Conservation (phyloP, 2,797 vertebrate genomes). For the Cephalopachus bancanus region DNA sequence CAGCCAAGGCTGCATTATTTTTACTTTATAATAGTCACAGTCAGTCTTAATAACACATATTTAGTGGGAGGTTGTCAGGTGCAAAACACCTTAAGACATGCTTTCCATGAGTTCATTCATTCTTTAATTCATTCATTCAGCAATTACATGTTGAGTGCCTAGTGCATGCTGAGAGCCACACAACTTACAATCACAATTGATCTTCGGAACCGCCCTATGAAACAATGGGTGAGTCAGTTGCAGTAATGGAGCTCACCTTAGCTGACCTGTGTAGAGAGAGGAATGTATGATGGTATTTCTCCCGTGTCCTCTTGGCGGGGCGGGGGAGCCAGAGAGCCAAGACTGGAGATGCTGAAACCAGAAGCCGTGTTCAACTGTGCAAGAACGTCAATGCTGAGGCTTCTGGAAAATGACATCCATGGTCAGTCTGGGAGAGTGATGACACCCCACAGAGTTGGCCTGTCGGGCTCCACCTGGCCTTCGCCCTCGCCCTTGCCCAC, state of each 20-base stretch:
- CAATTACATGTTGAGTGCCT: rapidly evolving
- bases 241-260: not conserved
- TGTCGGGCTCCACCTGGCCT: too few relatives aligned
- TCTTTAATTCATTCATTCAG: not conserved
- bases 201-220: too few relatives aligned
- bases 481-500: rapidly evolving
- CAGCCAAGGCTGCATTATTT: not conserved
- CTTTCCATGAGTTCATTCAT: not conserved
- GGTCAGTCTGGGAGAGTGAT: rapidly evolving
- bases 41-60: not conserved
- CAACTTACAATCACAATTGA: not conserved
- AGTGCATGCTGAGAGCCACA: not conserved
- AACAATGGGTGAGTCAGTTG: rapidly evolving
- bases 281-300: not conserved
- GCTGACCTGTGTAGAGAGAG: not conserved
- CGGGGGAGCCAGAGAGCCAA: too few relatives aligned
- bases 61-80: not conserved
- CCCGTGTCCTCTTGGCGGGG: too few relatives aligned
- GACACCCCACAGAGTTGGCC: not conserved
- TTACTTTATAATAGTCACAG: too few relatives aligned
- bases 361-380: not conserved
- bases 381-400: not conserved
- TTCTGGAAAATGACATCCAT: not conserved
- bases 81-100: too few relatives aligned
- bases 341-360: not conserved